Evolutionary conservation across 2,797 vertebrate species (phyloP).

Genomic region (Galagoides demidoff): DNA sequence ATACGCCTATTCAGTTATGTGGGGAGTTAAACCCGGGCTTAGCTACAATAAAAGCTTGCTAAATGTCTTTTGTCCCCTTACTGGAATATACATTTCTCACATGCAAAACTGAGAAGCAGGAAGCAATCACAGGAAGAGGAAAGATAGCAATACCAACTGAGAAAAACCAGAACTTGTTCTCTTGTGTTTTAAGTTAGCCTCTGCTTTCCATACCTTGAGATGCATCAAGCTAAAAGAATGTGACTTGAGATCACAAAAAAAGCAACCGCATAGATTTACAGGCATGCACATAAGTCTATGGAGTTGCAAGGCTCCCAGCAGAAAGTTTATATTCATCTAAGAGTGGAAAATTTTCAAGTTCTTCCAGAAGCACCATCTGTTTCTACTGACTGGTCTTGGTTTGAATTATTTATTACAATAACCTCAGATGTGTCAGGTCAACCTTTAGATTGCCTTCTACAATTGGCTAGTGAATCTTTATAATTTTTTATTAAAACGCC

Average conservation of each 20-base stretch:
- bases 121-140: conserved; percentile 47
- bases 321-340: conserved; percentile 84
- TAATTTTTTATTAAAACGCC: conserved; percentile 82
- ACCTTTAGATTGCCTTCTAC: conserved; percentile 87
- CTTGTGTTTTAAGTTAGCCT: conserved; percentile 74
- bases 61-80: conserved; percentile 72
- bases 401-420: conserved; percentile 87
- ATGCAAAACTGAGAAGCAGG: conserved; percentile 68
- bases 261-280: conserved; percentile 73
- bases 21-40: conserved; percentile 71
- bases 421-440: conserved; percentile 88
- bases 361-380: conserved; percentile 88
- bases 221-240: conserved; percentile 64
- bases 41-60: conserved; percentile 69
- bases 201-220: conserved; percentile 76
- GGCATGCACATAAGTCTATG: conserved; percentile 56
- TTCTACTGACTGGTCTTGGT: conserved; percentile 83
- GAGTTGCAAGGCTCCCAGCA: conserved; percentile 73
- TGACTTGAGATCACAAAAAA: conserved; percentile 69
- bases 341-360: conserved; percentile 82
- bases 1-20: conserved; percentile 65
- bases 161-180: conserved; percentile 60
- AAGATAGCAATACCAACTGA: conserved; percentile 63
- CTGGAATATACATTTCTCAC: conserved; percentile 62
- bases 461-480: conserved; percentile 84